Evolutionary conservation across 2,797 vertebrate species (phyloP).

Genomic region (Tragopan temminckii): DNA sequence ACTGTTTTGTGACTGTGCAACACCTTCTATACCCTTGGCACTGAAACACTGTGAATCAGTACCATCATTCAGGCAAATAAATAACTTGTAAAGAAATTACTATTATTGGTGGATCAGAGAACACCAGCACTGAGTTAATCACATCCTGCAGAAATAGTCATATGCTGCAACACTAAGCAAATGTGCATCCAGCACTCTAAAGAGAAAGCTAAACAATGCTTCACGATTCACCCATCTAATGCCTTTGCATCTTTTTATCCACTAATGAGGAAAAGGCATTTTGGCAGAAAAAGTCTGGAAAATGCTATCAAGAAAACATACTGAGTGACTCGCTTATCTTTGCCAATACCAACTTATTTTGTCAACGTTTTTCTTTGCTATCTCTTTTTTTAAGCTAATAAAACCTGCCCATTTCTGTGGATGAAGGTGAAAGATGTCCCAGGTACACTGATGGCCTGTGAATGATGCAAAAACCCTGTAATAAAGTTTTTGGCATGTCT

Average conservation of each 20-base stretch:
- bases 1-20: background rate
- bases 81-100: background rate
- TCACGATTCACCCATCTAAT: background rate
- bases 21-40: background rate
- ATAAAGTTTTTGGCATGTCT: background rate
- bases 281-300: background rate
- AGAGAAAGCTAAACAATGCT: background rate
- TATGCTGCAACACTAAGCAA: background rate
- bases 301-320: background rate
- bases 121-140: background rate
- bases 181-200: background rate
- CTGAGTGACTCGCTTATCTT: fast-evolving
- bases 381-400: background rate
- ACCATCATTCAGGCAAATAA: background rate
- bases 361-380: background rate
- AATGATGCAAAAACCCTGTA: background rate
- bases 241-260: background rate
- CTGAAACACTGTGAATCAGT: background rate
- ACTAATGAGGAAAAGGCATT: background rate
- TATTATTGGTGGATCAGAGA: background rate
- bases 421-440: background rate
- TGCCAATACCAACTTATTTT: background rate
- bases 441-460: background rate
- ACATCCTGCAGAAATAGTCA: background rate
- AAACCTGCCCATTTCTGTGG: background rate